Conservation (phyloP, 2,888 invertebrate species). For the Petrophora chlorosata region DNA sequence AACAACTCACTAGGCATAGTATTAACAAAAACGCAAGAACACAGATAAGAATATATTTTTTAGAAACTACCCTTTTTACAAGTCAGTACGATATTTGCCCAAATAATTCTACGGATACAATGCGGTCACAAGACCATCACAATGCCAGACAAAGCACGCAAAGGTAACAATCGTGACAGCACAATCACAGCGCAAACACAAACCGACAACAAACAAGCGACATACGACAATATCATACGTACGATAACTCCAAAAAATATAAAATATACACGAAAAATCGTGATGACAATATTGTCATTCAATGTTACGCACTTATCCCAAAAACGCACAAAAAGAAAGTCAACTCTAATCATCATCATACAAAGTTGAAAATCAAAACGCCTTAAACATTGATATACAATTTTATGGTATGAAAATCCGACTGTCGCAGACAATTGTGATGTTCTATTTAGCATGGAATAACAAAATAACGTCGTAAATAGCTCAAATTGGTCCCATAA, state of each 20-base stretch:
- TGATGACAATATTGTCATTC: conserved; percentile 48
- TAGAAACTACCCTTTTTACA: too few species aligned
- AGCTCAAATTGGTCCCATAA: conserved; percentile 44
- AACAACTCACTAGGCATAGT: too few species aligned
- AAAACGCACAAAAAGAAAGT: not conserved
- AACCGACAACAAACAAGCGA: conserved; percentile 47
- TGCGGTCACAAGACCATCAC: conserved; percentile 37
- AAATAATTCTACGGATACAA: conserved; percentile 1
- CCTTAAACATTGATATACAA: too few species aligned
- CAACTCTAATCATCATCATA: not conserved
- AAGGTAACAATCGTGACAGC: conserved; percentile 50
- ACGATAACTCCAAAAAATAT: conserved; percentile 42
- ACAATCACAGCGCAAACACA: conserved; percentile 41
- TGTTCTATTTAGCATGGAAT: conserved; percentile 52
- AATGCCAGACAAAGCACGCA: conserved; percentile 30
- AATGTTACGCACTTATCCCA: conserved; percentile 27
- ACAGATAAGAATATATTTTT: too few species aligned
- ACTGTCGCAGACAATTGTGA: conserved; percentile 62
- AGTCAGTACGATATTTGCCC: not conserved
- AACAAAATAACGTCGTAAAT: conserved; percentile 33
- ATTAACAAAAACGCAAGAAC: too few species aligned
- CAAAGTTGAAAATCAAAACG: too few species aligned
- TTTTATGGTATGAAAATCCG: conserved; percentile 13
- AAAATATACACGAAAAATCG: conserved; percentile 52
- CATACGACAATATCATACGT: conserved; percentile 56